A percentile compares a stretch with the other conserved stretches of the same genome.
Evolutionary conservation across 2,888 invertebrate genomes (phyloP).

Genomic region (Mythimna impura): DNA sequence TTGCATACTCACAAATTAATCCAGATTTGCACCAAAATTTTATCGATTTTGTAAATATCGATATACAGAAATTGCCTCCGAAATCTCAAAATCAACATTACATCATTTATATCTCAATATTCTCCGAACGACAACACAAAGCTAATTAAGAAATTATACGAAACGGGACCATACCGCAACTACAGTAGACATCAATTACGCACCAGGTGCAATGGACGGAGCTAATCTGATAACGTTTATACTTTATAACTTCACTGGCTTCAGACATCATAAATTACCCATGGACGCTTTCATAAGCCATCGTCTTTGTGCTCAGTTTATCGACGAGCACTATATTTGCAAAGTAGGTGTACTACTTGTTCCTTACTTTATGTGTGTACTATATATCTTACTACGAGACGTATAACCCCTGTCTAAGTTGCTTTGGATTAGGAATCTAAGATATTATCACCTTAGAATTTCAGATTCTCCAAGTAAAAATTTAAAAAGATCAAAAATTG

Average conservation of each 20-base stretch:
- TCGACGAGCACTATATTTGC: slow-evolving; percentile 33
- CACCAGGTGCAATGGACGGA: slow-evolving; percentile 66
- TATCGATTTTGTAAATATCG: slow-evolving; percentile 11
- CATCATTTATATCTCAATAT: slow-evolving; percentile 19
- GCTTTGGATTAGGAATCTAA: neutral
- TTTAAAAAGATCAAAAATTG: neutral
- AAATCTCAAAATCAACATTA: slow-evolving; percentile 20
- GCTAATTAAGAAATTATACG: slow-evolving; percentile 41
- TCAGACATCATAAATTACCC: slow-evolving; percentile 63
- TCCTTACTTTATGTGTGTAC: slow-evolving; percentile 22
- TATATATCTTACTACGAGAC: slow-evolving; percentile 6
- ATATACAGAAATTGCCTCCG: slow-evolving; percentile 3
- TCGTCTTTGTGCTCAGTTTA: slow-evolving; percentile 48
- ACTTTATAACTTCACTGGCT: slow-evolving; percentile 62
- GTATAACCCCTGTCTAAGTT: neutral
- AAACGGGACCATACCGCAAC: slow-evolving; percentile 43
- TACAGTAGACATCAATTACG: slow-evolving; percentile 44
- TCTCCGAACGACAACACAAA: slow-evolving; percentile 27
- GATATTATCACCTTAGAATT: neutral
- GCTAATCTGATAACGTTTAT: slow-evolving; percentile 69
- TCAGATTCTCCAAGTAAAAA: no score
- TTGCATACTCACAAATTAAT: slow-evolving; percentile 17
- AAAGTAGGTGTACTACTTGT: slow-evolving; percentile 24
- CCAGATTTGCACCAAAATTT: slow-evolving; percentile 16
- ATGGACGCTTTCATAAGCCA: slow-evolving; percentile 53